Evolutionary conservation across 2,797 vertebrate species (phyloP).

Genomic region (Trachops cirrhosus): DNA sequence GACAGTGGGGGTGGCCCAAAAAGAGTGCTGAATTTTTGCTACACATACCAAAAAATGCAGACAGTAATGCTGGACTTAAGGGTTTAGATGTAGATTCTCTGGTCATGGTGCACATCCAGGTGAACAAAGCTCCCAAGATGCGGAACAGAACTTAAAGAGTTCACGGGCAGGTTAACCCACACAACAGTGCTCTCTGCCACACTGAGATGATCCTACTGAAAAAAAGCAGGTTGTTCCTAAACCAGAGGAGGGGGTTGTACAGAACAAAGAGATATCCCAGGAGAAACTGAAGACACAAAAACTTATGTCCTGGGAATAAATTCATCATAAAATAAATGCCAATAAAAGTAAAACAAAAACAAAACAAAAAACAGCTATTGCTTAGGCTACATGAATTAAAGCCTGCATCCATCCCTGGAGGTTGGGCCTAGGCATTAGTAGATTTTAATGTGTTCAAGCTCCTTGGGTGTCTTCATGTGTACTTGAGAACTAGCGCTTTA

Average conservation of each 20-base stretch:
- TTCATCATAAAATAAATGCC: background rate
- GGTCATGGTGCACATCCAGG: background rate
- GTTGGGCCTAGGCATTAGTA: background rate
- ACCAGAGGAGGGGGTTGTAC: background rate
- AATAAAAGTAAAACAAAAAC: background rate
- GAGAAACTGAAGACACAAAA: background rate
- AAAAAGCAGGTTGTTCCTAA: background rate
- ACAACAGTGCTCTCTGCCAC: fast-evolving
- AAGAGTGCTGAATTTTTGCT: background rate
- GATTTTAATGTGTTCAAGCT: background rate
- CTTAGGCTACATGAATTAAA: background rate
- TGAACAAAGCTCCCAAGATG: background rate
- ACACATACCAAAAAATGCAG: background rate
- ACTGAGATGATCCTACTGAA: background rate
- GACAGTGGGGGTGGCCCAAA: background rate
- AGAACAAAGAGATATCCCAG: background rate
- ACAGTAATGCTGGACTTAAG: background rate
- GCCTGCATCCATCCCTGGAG: background rate
- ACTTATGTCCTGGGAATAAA: too few species aligned
- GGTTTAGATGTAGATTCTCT: background rate
- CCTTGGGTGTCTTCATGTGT: background rate
- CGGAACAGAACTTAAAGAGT: background rate
- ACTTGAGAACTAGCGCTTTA: background rate
- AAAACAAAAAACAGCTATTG: background rate
- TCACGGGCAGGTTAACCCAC: background rate